phyloP scores from a whole-genome alignment of 2,888 invertebrate species.

The Callosobruchus maculatus region DNA sequence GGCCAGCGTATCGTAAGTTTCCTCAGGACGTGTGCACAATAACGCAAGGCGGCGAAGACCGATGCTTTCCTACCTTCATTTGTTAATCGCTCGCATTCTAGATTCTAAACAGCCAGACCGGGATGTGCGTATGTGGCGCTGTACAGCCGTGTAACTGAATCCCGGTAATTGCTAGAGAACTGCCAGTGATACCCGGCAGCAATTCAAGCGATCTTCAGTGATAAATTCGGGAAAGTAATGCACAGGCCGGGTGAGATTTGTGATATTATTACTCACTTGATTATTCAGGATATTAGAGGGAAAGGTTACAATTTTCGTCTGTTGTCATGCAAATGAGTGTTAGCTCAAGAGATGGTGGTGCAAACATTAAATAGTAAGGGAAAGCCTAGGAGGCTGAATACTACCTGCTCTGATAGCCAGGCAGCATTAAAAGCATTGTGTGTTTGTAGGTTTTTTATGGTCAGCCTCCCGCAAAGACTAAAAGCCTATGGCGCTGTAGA shows the following conservation, averaged over 20 bases:
- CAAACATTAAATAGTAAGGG: no score
- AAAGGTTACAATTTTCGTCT: neutral
- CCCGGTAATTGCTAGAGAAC: neutral
- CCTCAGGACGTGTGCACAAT: neutral
- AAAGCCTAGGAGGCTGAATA: no score
- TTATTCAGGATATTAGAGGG: neutral
- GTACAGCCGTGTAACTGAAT: neutral
- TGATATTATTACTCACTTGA: neutral
- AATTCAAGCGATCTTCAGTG: neutral
- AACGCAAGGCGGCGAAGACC: neutral
- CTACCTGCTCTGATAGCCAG: no score
- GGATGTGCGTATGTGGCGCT: neutral
- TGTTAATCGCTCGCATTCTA: neutral
- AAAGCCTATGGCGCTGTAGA: no score
- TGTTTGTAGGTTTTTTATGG: no score
- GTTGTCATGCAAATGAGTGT: neutral
- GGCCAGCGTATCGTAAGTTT: neutral
- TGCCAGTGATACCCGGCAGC: neutral
- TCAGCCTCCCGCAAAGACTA: no score
- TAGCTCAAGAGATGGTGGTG: neutral
- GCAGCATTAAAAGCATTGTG: no score
- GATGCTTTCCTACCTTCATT: neutral
- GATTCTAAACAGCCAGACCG: no score
- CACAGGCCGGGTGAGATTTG: neutral
- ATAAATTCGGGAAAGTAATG: neutral